phyloP scores from a whole-genome alignment of 2,888 invertebrate genomes.

The Agriopis aurantiaria region DNA sequence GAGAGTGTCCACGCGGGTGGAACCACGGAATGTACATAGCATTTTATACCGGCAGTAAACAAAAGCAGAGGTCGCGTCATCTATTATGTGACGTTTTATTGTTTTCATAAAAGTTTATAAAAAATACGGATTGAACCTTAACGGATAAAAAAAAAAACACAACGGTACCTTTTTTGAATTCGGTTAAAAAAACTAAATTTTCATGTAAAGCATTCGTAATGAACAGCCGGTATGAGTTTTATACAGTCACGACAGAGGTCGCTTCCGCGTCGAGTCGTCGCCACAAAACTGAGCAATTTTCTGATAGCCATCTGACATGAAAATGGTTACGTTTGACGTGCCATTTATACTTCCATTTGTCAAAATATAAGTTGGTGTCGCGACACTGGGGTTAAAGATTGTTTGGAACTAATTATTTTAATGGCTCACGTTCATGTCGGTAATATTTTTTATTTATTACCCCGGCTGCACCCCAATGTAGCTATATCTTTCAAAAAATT shows the following conservation, averaged over 20 bases:
- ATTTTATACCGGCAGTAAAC: no score
- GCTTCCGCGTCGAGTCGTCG: constrained; percentile 65
- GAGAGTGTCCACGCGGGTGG: no score
- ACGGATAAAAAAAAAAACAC: no score
- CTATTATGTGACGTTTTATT: no score
- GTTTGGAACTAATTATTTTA: constrained; percentile 45
- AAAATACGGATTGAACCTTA: no score
- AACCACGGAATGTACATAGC: no score
- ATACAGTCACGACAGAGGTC: constrained; percentile 69
- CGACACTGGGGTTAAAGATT: constrained; percentile 38
- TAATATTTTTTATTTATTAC: no score
- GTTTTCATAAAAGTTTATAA: no score
- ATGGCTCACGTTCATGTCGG: constrained; percentile 15
- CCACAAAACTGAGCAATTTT: constrained; percentile 81
- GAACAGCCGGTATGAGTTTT: constrained; percentile 52
- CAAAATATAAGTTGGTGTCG: constrained; percentile 57
- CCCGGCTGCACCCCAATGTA: no score
- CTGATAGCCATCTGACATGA: constrained; percentile 81
- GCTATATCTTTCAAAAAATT: no score
- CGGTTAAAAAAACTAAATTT: background rate
- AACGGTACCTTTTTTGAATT: no score
- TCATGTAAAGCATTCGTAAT: constrained; percentile 33
- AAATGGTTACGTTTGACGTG: constrained; percentile 79
- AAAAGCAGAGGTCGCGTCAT: no score
- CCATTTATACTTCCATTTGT: constrained; percentile 83